Base-by-base conservation (phyloP, 2,797 vertebrate species). In the Hypotaenidia okinawae region DNA sequence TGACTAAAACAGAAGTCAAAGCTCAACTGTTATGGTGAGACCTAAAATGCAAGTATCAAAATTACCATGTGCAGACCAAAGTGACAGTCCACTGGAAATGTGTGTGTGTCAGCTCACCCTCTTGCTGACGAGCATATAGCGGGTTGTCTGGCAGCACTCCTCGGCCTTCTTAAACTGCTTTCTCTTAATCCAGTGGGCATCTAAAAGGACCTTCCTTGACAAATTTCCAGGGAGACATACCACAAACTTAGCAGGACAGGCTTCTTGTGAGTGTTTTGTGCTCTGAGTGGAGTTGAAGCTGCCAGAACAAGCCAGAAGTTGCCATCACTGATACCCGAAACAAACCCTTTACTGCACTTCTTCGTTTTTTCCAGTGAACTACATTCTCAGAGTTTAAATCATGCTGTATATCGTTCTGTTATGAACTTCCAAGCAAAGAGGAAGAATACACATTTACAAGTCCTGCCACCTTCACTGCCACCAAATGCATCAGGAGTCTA, bases 1-100 rank as follows among this genome's bases (percentile, higher is more conserved):
- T 80, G 66, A 84, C 12, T 43, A 32, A 68, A 93, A 59, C n/a
- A 81, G 62, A 81, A 91, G 35, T 61, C 55, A 39, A 84, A 75
- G 61, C 45, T 87, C 54, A 67, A 15, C 32, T 54, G 63, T 73
- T 79, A 77, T 52, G 4, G 15, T 16, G 11, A 68, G 27, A 59
- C 21, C 33, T 82, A 10, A 87, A 33, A 41, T 25, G 18, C 63
- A 79, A 74, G 47, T 23, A 69, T 28, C 70, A 77, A 70, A 88
- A 14, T 30, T 21, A 76, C 11, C 25, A 30, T 0, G 11, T 51
- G 49, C 70, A 67, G 39, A 81, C 11, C 2, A 1, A 61, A 87
- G 33, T 17, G 57, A 52, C 37, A 54, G 68, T 14, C 13, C 30
- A 11, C n/a, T 35, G 49, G 52, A 43, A 85, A 81, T 3, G 23